These are phyloP conservation scores for Pholis gunnellus DNA, from an alignment of 2,113 vertebrate species.

Conservation along the genomic window DNA sequence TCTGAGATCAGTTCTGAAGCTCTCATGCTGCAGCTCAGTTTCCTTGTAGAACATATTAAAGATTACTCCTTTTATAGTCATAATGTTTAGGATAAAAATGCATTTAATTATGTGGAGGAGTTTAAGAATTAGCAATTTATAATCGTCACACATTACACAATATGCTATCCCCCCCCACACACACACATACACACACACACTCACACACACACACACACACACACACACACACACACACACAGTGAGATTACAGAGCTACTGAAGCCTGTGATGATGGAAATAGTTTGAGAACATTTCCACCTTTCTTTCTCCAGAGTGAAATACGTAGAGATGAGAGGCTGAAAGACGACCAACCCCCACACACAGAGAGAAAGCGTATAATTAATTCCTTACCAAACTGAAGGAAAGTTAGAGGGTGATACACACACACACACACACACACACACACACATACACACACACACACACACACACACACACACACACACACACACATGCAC, in stretches of 20 bases:
- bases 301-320: not conserved
- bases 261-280: not conserved
- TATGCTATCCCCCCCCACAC: not conserved
- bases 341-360: not conserved
- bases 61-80: not conserved
- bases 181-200: not conserved
- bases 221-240: conserved; percentile 3
- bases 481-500: too few relatives aligned
- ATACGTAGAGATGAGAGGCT: not conserved
- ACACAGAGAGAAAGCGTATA: not conserved
- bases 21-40: not conserved
- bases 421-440: too few relatives aligned
- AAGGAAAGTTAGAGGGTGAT: not conserved
- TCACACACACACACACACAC: not conserved
- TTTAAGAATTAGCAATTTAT: not conserved
- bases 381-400: not conserved
- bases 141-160: not conserved
- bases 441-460: too few relatives aligned
- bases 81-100: not conserved
- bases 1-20: not conserved
- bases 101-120: not conserved
- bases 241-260: not conserved
- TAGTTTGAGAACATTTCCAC: not conserved
- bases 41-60: not conserved
- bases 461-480: too few relatives aligned